A percentile compares a stretch with the other conserved stretches of the same genome.
phyloP scores from a whole-genome alignment of 2,888 invertebrate species.

The Melanostoma scalare region DNA sequence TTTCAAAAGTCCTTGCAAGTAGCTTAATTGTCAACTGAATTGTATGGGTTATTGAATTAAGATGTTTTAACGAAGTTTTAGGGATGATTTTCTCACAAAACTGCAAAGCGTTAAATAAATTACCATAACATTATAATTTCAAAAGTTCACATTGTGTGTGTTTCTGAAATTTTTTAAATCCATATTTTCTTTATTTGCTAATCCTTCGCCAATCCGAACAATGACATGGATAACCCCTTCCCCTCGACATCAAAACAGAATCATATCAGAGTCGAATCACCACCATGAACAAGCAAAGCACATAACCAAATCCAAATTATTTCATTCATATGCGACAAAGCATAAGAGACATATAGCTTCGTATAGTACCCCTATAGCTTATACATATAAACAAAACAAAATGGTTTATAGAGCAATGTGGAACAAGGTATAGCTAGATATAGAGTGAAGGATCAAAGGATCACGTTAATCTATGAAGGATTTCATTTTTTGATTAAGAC shows the following conservation, averaged over 20 bases:
- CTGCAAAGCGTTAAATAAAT: no score
- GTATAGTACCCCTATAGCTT: neutral
- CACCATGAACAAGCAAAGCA: neutral
- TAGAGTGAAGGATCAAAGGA: slow-evolving; percentile 78
- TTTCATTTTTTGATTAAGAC: slow-evolving; percentile 72
- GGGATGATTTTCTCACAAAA: no score
- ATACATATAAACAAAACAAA: slow-evolving; percentile 38
- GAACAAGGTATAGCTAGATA: slow-evolving; percentile 32
- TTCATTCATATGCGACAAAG: neutral
- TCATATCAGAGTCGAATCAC: slow-evolving; percentile 31
- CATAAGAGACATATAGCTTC: neutral
- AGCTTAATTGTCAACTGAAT: no score
- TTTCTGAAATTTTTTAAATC: slow-evolving; percentile 10
- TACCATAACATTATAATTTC: no score
- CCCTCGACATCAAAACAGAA: slow-evolving; percentile 40
- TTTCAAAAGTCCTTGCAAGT: no score
- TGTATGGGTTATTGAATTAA: no score
- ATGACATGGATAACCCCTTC: slow-evolving; percentile 61
- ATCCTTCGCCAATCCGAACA: slow-evolving; percentile 51
- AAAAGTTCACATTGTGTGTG: no score
- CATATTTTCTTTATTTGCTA: slow-evolving; percentile 23
- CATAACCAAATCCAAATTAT: neutral
- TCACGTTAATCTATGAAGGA: slow-evolving; percentile 79
- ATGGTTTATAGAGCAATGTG: slow-evolving; percentile 47
- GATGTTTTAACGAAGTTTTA: no score